Conservation (phyloP, 35 echinoderm and acorn worm genomes). For the Apostichopus parvimensis region DNA sequence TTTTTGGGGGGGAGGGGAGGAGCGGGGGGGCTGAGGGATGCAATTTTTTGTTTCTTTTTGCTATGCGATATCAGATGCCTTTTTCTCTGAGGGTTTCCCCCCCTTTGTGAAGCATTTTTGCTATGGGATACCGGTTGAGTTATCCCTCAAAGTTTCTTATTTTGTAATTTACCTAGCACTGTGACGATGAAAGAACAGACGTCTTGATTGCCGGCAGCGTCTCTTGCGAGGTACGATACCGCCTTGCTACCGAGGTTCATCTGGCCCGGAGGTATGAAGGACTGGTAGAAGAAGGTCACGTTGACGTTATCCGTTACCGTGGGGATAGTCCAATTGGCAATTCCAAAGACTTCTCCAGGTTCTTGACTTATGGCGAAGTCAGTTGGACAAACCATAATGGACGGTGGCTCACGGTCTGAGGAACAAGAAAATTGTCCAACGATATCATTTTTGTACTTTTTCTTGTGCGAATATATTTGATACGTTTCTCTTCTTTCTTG, state of each 20-base stretch:
- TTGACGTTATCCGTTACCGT: conserved; percentile 67
- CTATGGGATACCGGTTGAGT: too few species aligned
- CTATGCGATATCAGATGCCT: too few species aligned
- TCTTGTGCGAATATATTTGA: too few species aligned
- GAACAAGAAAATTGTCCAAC: neutral
- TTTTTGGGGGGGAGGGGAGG: too few species aligned
- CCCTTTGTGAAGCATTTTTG: too few species aligned
- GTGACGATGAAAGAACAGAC: conserved; percentile 6
- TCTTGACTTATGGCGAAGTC: conserved; percentile 41
- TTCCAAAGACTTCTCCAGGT: conserved; percentile 12
- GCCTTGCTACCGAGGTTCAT: conserved; percentile 10
- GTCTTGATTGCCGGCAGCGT: neutral
- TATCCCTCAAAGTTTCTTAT: too few species aligned
- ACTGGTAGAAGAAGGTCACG: conserved; percentile 24
- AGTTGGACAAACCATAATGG: conserved; percentile 53
- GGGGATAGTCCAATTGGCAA: conserved; percentile 53
- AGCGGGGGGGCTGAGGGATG: too few species aligned
- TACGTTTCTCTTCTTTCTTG: too few species aligned
- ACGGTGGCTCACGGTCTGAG: conserved; percentile 53
- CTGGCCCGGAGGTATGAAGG: conserved; percentile 25
- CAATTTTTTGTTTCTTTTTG: too few species aligned
- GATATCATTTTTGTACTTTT: too few species aligned
- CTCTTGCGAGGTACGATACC: neutral
- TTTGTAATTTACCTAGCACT: neutral
- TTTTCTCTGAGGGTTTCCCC: too few species aligned